Conservation (phyloP, 2,888 invertebrate species). For the Sesia bembeciformis region DNA sequence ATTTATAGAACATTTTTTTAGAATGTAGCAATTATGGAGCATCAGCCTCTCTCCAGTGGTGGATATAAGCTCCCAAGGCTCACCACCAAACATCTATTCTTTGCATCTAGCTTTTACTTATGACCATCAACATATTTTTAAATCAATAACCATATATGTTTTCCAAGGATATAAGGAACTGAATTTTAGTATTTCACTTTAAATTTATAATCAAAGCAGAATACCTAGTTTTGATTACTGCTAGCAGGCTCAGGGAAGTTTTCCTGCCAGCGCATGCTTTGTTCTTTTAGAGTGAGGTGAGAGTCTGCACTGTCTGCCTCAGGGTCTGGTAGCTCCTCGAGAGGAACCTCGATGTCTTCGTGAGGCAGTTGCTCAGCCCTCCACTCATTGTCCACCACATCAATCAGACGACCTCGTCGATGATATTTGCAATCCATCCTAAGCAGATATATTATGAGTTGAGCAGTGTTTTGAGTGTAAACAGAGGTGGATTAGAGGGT, state of each 20-base stretch:
- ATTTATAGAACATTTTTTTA: no score
- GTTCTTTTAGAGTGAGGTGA: constrained; percentile 91
- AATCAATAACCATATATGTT: no score
- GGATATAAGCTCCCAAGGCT: no score
- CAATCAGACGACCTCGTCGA: constrained; percentile 83
- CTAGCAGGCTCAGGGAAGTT: constrained; percentile 69
- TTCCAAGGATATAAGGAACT: no score
- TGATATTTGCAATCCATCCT: constrained; percentile 86
- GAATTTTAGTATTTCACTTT: no score
- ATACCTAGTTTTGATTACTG: constrained; percentile 62
- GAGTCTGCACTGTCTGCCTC: constrained; percentile 95
- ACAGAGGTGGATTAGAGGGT: no score
- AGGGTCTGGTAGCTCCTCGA: constrained; percentile 92
- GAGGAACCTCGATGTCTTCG: constrained; percentile 88
- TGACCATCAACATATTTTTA: no score
- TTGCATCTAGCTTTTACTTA: no score
- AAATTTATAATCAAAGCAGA: constrained; percentile 6
- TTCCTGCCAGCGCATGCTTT: constrained; percentile 80
- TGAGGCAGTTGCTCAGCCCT: constrained; percentile 85
- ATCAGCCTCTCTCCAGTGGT: no score
- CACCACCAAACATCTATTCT: no score
- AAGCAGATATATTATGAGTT: constrained; percentile 3
- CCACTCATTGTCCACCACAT: constrained; percentile 92
- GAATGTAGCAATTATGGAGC: no score
- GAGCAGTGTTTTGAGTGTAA: not conserved